phyloP scores from a whole-genome alignment of 92 coral and sea anemone genomes.

The Chrysogorgia sp. region DNA sequence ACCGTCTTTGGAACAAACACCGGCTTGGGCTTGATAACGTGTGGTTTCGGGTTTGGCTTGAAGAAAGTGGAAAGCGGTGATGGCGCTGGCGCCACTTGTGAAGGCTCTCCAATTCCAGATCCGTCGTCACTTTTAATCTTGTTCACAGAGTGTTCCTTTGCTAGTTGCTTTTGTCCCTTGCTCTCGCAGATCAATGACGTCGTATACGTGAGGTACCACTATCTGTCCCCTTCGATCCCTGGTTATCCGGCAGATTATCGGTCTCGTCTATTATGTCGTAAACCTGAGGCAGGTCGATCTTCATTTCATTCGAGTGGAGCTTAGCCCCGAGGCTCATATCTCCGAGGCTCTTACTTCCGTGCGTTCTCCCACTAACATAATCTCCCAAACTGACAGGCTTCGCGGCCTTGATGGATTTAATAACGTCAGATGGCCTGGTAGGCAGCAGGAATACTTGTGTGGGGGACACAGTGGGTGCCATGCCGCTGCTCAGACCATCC shows the following conservation, averaged over 20 bases:
- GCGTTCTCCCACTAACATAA: not conserved
- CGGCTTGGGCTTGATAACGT: constrained; percentile 1
- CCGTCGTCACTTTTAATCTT: constrained; percentile 70
- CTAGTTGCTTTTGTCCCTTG: constrained; percentile 99
- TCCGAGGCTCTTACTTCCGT: not conserved
- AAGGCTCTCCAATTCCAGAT: constrained; percentile 75
- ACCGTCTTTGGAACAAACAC: not conserved
- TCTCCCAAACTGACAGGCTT: constrained; percentile 25
- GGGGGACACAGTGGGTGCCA: not conserved
- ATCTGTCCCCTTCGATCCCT: constrained; percentile 35
- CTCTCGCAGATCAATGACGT: constrained; percentile 7
- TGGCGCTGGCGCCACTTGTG: constrained; percentile 4
- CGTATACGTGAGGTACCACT: constrained; percentile 12
- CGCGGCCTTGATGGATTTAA: not conserved
- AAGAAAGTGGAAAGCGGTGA: not conserved
- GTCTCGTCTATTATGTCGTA: constrained; percentile 97
- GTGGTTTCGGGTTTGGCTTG: not conserved
- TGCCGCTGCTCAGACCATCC: constrained; percentile 13
- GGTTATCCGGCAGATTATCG: constrained; percentile 60
- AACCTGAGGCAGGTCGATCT: constrained; percentile 80
- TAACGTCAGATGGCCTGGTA: not conserved
- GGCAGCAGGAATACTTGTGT: not conserved
- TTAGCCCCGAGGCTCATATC: constrained; percentile 3
- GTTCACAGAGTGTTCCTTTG: constrained; percentile 79
- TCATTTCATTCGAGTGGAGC: constrained; percentile 28